Evolutionary conservation across 2,797 vertebrate genomes (phyloP), one percentile per base, ranked within the genome.

Genomic region (Sebastes jordani): DNA sequence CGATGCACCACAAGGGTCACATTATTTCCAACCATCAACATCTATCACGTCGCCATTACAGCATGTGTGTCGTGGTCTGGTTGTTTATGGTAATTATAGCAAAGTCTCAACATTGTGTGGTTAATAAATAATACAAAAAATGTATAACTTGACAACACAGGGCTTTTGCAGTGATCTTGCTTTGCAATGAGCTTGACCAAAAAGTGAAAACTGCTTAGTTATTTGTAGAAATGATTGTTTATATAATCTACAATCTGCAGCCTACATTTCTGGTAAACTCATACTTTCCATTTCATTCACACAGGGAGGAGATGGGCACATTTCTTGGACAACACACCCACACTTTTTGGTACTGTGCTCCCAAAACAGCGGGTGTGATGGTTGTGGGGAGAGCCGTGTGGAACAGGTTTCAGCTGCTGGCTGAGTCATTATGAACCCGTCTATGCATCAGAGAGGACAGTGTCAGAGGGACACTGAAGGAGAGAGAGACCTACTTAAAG

Each of bases 251-350:
- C 56, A 46, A 92, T 87, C 85, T 85, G 52, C 91, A 80, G 46
- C 89, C 90, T 49, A 91, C 92, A 88, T 83, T 94, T 93, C 91
- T 91, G 82, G 93, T 93, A 94, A 94, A 90, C 18, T 80, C 86
- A 85, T 66, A 90, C 90, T 92, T 92, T 94, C 91, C 83, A 86
- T 92, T 92, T 92, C 82, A 68, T 91, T 92, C 89, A 92, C 71
- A 86, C 83, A 91, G 46, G 89, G 86, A 92, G 72, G 77, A 7
- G 78, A 86, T 86, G 81, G 92, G 89, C 88, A 91, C 89, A 92
- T 92, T 92, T 94, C 88, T 92, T 94, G 91, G 92, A 93, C 89
- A 89, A 71, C 49, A 86, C 93, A 66, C 93, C 92, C 81, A 94
- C 93, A 76, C 30, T 76, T 89, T 91, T 89, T 90, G 72, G 58